A percentile compares a stretch with the other conserved stretches of the same genome.
phyloP scores from a whole-genome alignment of 2,113 vertebrate species.

The Rhipidura dahli region DNA sequence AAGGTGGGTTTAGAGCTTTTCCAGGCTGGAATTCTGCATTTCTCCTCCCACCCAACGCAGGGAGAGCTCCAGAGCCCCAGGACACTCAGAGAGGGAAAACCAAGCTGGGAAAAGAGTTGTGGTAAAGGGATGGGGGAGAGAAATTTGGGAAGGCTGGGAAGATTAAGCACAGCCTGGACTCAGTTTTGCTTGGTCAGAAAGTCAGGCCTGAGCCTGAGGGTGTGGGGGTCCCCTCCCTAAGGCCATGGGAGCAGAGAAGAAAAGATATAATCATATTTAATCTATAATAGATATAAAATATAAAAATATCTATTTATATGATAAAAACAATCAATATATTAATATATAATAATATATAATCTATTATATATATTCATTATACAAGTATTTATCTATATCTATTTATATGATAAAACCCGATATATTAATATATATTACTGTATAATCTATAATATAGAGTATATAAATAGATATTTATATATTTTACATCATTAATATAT shows the following conservation, averaged over 20 bases:
- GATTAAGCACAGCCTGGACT: background rate
- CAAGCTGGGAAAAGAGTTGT: background rate
- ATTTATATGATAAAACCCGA: too few species aligned
- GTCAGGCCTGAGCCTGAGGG: background rate
- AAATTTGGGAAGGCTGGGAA: background rate
- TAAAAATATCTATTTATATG: too few species aligned
- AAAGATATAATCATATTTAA: background rate
- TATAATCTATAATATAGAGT: too few species aligned
- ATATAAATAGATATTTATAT: too few species aligned
- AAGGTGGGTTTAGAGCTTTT: background rate
- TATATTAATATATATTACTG: too few species aligned
- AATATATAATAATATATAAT: too few species aligned
- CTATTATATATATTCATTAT: too few species aligned
- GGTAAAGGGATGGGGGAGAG: background rate
- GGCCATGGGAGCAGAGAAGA: background rate
- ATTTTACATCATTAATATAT: too few species aligned
- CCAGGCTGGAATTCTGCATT: background rate
- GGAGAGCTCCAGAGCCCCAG: rapidly evolving
- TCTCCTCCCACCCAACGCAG: background rate
- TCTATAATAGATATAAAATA: too few species aligned
- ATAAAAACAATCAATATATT: too few species aligned
- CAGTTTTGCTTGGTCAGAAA: background rate
- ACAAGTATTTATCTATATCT: too few species aligned
- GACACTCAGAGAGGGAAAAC: rapidly evolving
- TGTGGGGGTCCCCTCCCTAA: background rate